Evolutionary conservation across 30 jellyfish, hydroid and myxozoan genomes (phyloP), one percentile per base, ranked within the genome.

Genomic region (Aurelia aurita complex sp. Pacific): DNA sequence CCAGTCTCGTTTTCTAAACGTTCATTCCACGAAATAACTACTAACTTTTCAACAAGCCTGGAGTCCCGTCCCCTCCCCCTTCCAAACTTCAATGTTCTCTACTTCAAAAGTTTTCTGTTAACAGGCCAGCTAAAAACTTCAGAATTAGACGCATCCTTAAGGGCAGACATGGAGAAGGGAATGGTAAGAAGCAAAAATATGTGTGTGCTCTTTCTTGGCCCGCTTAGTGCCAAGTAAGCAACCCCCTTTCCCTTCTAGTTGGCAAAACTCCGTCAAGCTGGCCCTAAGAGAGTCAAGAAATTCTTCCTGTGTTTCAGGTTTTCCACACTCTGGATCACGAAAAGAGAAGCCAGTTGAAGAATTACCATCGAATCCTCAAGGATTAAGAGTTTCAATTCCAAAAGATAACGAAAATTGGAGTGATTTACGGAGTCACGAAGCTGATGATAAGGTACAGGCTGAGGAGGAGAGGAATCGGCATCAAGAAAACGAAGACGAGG

Each of bases 401-500:
- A 63, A 42, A 52, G 68, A 60, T n/a, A 17, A 77, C 23, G 77
- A 63, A 62, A 62, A 35, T 3, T 23, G 68, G 77, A 61, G 51
- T 34, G 77, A 35, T n/a, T 16, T n/a, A 15, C 68, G 77, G 38
- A 35, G 75, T 32, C 65, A 43, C 42, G 69, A 61, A 33, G 51
- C 75, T 61, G 87, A 35, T 23, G 43, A 40, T 6, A 40, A 62
- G 57, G 34, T 15, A 4, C 8, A 1, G 12, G 85, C 85, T 10
- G 67, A 4, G 51, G 87, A 61, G 19, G 77, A 62, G 43, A 61
- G 51, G 33, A 13, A 52, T 23, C 35, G 77, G 14, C 77, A 77
- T n/a, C 87, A 77, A 42, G 87, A 77, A 38, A 53, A 29, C 8
- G 87, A 77, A 34, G 87, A 77, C 52, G 87, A 77, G 78, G 87